Conservation (phyloP, 2,797 vertebrate species). For the Aratinga solstitialis region DNA sequence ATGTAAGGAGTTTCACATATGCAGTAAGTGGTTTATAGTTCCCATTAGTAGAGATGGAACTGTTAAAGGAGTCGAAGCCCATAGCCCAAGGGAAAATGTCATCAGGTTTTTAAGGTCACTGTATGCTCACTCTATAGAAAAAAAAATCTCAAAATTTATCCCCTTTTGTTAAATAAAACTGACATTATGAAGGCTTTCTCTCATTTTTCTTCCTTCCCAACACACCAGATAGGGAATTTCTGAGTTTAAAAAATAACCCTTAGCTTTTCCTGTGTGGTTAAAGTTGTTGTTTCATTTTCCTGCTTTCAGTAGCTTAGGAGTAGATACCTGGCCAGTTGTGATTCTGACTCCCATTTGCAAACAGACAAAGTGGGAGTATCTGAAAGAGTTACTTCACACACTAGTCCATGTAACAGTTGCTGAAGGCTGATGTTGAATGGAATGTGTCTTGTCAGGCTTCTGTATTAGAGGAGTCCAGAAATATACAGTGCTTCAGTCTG, state of each 20-base stretch:
- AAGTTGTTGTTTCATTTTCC: neutral
- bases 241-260: neutral
- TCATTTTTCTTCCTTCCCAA: neutral
- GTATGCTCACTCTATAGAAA: neutral
- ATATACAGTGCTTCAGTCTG: neutral
- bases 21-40: neutral
- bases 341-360: neutral
- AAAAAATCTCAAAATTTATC: neutral
- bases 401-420: neutral
- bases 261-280: neutral
- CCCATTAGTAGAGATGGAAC: neutral
- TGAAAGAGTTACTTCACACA: neutral
- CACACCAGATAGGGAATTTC: neutral
- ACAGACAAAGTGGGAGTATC: neutral
- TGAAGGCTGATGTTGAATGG: neutral
- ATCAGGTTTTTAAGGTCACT: neutral
- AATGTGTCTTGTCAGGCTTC: neutral
- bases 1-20: neutral
- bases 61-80: neutral
- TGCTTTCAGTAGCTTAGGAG: neutral
- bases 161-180: neutral
- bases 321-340: neutral
- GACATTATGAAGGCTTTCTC: neutral
- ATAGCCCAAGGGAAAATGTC: neutral
- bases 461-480: neutral